Base-by-base conservation (phyloP, 2,113 vertebrate species). In the Odontesthes bonariensis region DNA sequence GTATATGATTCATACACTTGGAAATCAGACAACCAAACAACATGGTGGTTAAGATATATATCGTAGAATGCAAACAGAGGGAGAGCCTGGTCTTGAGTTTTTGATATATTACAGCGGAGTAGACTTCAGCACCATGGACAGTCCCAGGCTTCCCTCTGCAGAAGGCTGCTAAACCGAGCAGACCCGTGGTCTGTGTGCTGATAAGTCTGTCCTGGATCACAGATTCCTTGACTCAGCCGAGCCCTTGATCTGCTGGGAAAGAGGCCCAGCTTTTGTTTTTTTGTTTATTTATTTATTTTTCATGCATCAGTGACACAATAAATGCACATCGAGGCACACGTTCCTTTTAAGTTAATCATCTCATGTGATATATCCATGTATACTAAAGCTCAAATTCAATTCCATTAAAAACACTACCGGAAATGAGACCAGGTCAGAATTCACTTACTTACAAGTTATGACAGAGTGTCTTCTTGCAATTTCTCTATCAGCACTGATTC, bases 41-140 rank as follows among this genome's bases (percentile, higher is more conserved):
- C 27, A 14, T 16, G 17, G 31, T 35, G 35, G 3, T 69, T 73
- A n/a, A 47, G 46, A 63, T 27, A 23, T 46, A 22, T 35, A 62
- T n/a, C n/a, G 16, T 6, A 17, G 17, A n/a, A 9, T 58, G 22
- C 0, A 19, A 55, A 58, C 6, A n/a, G 14, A 27, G 38, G 44
- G 22, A 31, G 55, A 60, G 27, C 32, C n/a, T 61, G 64, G 66
- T 53, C 40, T 73, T 10, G 14, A 62, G 51, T 35, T 47, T n/a
- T 49, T 17, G 63, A 17, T 40, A 14, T 46, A 32, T 31, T 13
- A 7, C 10, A 35, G 51, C 35, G 23, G 75, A 65, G 71, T 47
- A 74, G 33, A 65, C 32, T 86, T 93, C 89, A 93, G 92, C 83
- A 93, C 91, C 92, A 85, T 22, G 87, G 92, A 92, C 88, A 91